Conservation (phyloP, 1,140 invertebrate genomes). For the Drosophila sturtevanti region DNA sequence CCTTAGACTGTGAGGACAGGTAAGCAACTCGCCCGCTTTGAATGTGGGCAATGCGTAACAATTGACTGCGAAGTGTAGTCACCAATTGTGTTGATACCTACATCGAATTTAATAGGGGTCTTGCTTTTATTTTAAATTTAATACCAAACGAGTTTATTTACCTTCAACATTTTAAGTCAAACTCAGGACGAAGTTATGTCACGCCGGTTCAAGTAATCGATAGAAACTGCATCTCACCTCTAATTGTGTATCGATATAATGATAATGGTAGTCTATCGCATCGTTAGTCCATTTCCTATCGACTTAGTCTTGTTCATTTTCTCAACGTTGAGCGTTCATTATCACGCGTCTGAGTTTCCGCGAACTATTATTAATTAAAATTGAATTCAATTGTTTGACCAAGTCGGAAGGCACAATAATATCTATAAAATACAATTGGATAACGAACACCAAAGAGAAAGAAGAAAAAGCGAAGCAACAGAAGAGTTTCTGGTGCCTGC, state of each 20-base stretch:
- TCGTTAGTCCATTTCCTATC: neutral
- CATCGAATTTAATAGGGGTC: neutral
- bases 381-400: conserved; percentile 53
- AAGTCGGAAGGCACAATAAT: conserved; percentile 33
- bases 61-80: conserved; percentile 25
- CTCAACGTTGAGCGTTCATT: neutral
- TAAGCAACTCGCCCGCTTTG: conserved; percentile 60
- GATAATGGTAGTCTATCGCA: neutral
- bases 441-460: conserved; percentile 34
- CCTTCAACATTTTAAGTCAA: neutral
- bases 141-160: neutral
- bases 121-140: neutral
- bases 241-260: neutral
- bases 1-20: conserved; percentile 59
- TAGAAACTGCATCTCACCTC: neutral
- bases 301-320: neutral
- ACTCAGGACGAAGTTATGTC: neutral
- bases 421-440: conserved; percentile 40
- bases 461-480: conserved; percentile 35
- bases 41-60: conserved; percentile 49
- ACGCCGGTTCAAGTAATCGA: neutral
- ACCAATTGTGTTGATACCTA: neutral
- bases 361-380: conserved; percentile 37
- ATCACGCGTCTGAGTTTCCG: conserved; percentile 38
- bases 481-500: conserved; percentile 34